Evolutionary conservation across 2,113 vertebrate genomes (phyloP).

Genomic region (Lepus timidus): DNA sequence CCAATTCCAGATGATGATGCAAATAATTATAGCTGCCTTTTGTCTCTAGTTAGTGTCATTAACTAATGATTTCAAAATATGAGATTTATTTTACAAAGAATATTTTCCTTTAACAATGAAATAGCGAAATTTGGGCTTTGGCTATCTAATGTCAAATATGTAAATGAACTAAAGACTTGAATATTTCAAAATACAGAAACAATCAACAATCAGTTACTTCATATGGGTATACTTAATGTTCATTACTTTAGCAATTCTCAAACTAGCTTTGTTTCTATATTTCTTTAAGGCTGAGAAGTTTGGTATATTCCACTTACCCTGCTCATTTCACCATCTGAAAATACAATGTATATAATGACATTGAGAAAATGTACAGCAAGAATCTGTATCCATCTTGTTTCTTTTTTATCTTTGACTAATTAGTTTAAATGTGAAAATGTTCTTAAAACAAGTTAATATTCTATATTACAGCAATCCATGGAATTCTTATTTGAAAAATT

Average conservation of each 20-base stretch:
- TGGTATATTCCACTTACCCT: not conserved
- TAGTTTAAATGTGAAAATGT: not conserved
- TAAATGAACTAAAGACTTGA: constrained; percentile 38
- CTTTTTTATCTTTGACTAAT: constrained; percentile 12
- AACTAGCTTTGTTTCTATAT: constrained; percentile 17
- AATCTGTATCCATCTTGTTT: not conserved
- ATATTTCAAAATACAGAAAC: constrained; percentile 26
- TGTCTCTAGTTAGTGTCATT: constrained; percentile 78
- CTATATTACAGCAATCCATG: not conserved
- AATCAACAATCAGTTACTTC: constrained; percentile 30
- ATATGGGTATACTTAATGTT: constrained; percentile 29
- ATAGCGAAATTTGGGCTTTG: constrained; percentile 65
- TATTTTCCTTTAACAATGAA: constrained; percentile 63
- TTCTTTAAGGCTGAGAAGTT: not conserved
- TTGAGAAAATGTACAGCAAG: constrained; percentile 27
- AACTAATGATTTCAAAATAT: constrained; percentile 81
- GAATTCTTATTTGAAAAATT: constrained; percentile 49
- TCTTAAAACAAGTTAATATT: constrained; percentile 51
- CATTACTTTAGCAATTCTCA: not conserved
- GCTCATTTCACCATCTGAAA: not conserved
- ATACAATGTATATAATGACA: not conserved
- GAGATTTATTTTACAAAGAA: constrained; percentile 77
- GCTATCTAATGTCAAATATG: constrained; percentile 51
- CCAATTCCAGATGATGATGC: constrained; percentile 78
- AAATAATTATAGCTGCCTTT: constrained; percentile 83